Evolutionary conservation across 2,797 vertebrate species (phyloP).

Genomic region (Chlorospingus flavigularis): DNA sequence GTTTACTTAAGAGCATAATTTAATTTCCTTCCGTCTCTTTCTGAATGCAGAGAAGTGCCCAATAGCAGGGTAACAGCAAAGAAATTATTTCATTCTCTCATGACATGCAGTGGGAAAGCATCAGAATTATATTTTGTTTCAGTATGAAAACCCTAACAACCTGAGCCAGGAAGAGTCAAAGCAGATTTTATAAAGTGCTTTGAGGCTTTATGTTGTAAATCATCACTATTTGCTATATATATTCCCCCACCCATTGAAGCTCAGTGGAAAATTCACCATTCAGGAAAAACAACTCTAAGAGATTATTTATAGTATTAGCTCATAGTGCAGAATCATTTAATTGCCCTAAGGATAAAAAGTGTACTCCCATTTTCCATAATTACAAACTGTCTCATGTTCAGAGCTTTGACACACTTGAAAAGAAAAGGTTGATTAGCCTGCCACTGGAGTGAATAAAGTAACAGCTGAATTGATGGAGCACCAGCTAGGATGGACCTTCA

Average conservation of each 20-base stretch:
- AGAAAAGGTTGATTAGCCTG: conserved; percentile 41
- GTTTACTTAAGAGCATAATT: background rate
- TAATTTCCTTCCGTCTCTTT: background rate
- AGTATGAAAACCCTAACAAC: background rate
- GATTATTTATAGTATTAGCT: conserved; percentile 28
- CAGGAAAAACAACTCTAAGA: background rate
- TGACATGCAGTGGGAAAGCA: background rate
- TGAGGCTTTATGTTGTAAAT: background rate
- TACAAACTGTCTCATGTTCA: conserved; percentile 11
- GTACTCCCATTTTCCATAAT: conserved; percentile 29
- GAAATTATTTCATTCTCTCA: background rate
- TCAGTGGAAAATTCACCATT: conserved; percentile 8
- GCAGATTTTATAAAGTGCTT: background rate
- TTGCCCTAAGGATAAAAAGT: conserved; percentile 12
- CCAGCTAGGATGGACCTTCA: background rate
- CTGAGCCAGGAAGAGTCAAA: background rate
- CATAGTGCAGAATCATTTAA: background rate
- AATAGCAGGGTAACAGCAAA: background rate
- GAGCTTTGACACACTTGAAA: conserved; percentile 7
- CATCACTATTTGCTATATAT: background rate
- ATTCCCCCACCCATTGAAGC: background rate
- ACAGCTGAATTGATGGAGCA: background rate
- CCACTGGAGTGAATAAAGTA: background rate
- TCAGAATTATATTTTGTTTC: background rate
- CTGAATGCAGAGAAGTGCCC: background rate